Conservation (phyloP, 2,888 invertebrate genomes). For the Petrolisthes manimaculis region DNA sequence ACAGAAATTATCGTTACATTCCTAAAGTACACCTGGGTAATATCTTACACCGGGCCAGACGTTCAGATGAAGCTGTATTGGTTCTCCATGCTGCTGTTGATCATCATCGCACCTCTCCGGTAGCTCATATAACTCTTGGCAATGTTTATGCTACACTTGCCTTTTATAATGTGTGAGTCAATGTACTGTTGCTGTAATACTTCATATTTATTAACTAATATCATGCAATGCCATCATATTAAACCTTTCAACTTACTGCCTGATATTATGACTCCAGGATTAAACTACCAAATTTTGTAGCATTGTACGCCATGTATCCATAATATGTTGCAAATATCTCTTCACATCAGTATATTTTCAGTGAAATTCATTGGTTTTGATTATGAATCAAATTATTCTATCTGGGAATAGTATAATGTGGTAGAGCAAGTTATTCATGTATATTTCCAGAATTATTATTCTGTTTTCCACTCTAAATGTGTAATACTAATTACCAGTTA, state of each 20-base stretch:
- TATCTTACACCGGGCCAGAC: constrained; percentile 78
- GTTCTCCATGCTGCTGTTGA: constrained; percentile 81
- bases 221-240: neutral
- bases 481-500: too few species aligned
- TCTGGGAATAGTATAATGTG: too few species aligned
- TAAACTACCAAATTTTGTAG: too few species aligned
- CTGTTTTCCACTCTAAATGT: too few species aligned
- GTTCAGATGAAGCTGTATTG: constrained; percentile 80
- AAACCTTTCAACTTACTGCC: neutral
- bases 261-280: neutral
- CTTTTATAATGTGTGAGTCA: constrained; percentile 75
- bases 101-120: constrained; percentile 76
- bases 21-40: constrained; percentile 81
- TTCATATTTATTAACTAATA: neutral
- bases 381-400: too few species aligned
- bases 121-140: constrained; percentile 79
- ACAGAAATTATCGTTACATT: constrained; percentile 80
- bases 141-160: constrained; percentile 80
- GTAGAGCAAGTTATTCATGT: too few species aligned
- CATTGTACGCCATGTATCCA: too few species aligned
- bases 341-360: too few species aligned
- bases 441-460: too few species aligned
- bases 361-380: too few species aligned
- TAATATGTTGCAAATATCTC: neutral
- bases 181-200: neutral